phyloP scores from a whole-genome alignment of 2,888 invertebrate genomes.

The Drosophila infuscata region DNA sequence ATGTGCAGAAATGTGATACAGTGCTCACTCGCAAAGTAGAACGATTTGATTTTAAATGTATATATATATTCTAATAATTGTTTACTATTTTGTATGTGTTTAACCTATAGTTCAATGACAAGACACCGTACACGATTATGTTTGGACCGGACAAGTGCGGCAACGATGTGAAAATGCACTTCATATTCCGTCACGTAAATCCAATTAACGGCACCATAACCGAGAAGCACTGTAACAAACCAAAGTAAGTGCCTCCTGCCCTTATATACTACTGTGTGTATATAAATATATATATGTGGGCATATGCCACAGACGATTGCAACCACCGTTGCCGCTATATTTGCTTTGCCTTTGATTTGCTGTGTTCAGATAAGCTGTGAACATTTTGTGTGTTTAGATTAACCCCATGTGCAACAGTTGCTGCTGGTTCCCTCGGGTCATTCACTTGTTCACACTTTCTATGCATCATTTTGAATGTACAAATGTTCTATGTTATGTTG shows the following conservation, averaged over 20 bases:
- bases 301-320: background rate
- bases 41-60: background rate
- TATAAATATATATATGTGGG: background rate
- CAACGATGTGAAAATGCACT: constrained; percentile 95
- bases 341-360: constrained; percentile 1
- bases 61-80: constrained; percentile 6
- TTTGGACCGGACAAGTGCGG: constrained; percentile 99
- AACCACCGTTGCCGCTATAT: constrained; percentile 16
- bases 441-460: constrained; percentile 28
- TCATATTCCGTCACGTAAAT: constrained; percentile 98
- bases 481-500: background rate
- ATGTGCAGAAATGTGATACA: constrained; percentile 4
- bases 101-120: constrained; percentile 91
- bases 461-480: constrained; percentile 6
- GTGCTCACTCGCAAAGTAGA: background rate
- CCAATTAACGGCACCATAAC: constrained; percentile 95
- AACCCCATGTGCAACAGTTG: constrained; percentile 43
- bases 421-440: constrained; percentile 35
- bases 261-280: constrained; percentile 8
- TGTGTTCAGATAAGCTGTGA: constrained; percentile 34
- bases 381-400: constrained; percentile 35
- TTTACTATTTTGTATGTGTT: constrained; percentile 6
- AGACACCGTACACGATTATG: constrained; percentile 99
- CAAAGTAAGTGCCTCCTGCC: constrained; percentile 87
- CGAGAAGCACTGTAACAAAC: constrained; percentile 98